These are phyloP conservation scores for Watsonalla cultraria DNA, from an alignment of 2,888 invertebrate genomes.

Conservation along the genomic window DNA sequence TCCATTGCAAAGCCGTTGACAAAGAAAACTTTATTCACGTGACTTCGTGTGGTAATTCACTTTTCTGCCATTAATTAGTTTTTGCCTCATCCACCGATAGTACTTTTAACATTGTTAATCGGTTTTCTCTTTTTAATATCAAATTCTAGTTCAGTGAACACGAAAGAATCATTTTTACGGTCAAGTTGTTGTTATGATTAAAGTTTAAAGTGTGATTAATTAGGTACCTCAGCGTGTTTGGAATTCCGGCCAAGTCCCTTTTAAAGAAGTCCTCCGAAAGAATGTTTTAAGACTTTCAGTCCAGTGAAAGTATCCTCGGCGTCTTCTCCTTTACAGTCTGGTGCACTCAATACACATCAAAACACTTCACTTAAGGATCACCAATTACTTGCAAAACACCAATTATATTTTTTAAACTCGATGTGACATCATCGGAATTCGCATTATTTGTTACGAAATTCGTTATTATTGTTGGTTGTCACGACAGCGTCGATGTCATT, in stretches of 20 bases:
- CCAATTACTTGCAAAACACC: conserved; percentile 39
- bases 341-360: conserved; percentile 43
- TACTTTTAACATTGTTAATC: not conserved
- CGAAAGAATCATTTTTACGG: not conserved
- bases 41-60: conserved; percentile 13
- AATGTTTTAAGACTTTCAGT: conserved; percentile 73
- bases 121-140: conserved; percentile 5
- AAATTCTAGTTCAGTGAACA: conserved; percentile 5
- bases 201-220: not conserved
- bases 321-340: conserved; percentile 50
- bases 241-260: conserved; percentile 45
- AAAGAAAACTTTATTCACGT: conserved; percentile 29
- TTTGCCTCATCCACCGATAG: conserved; percentile 11
- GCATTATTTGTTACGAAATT: conserved; percentile 41
- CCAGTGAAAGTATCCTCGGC: conserved; percentile 77
- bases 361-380: conserved; percentile 30
- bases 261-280: conserved; percentile 68
- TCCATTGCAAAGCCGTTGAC: conserved; percentile 13
- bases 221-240: conserved; percentile 50
- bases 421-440: conserved; percentile 46
- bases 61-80: conserved; percentile 23
- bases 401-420: conserved; percentile 25
- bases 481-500: conserved; percentile 30
- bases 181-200: not conserved
- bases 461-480: conserved; percentile 40